These are phyloP conservation scores for Acanthopleura granulata DNA, from an alignment of 2,888 invertebrate genomes.

Conservation along the genomic window DNA sequence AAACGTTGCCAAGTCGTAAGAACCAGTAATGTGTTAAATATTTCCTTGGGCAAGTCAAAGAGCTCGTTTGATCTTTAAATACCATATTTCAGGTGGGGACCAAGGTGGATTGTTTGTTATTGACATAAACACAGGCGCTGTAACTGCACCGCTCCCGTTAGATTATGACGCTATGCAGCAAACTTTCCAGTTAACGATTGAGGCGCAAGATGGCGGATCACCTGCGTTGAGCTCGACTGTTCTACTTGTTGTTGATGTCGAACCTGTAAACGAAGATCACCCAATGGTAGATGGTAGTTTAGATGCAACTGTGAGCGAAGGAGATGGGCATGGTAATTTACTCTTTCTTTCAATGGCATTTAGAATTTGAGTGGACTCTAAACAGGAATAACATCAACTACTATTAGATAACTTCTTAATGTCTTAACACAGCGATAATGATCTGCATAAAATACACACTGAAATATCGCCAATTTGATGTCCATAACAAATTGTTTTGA, in stretches of 20 bases:
- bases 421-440: too few species aligned
- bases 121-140: background rate
- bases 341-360: too few species aligned
- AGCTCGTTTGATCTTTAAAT: too few species aligned
- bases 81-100: slow-evolving; percentile 1
- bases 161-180: background rate
- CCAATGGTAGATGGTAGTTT: background rate
- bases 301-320: background rate
- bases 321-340: background rate
- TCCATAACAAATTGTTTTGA: too few species aligned
- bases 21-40: too few species aligned
- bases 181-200: background rate
- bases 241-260: background rate
- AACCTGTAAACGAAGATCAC: background rate
- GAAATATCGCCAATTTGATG: too few species aligned
- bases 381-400: too few species aligned
- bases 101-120: background rate
- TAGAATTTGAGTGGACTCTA: too few species aligned
- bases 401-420: too few species aligned
- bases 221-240: background rate
- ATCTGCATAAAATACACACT: too few species aligned
- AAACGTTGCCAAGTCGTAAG: too few species aligned
- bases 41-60: too few species aligned
- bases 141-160: background rate
- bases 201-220: background rate